Percentiles rank a stretch among this genome's conserved stretches.
phyloP scores from a whole-genome alignment of 2,888 invertebrate genomes.

The Melanotus villosus region DNA sequence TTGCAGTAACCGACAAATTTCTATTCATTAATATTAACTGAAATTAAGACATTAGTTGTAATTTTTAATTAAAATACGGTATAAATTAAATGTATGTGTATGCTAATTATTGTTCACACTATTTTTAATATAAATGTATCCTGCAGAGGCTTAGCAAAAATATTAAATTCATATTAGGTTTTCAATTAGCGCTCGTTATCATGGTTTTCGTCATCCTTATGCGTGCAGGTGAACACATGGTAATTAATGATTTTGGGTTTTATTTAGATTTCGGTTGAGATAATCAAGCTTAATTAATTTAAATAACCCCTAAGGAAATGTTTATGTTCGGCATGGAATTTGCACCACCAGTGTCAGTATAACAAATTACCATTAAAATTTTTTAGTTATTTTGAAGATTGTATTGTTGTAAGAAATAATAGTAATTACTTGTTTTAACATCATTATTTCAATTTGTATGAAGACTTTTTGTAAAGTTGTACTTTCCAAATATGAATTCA shows the following conservation, averaged over 20 bases:
- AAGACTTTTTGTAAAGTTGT: no score
- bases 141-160: not conserved
- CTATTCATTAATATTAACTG: no score
- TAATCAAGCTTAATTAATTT: constrained; percentile 54
- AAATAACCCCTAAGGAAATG: constrained; percentile 52
- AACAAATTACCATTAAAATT: constrained; percentile 37
- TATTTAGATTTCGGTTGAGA: constrained; percentile 55
- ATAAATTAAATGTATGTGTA: no score
- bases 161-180: constrained; percentile 5
- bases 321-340: constrained; percentile 37
- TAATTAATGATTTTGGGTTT: constrained; percentile 55
- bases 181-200: constrained; percentile 18
- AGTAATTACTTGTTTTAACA: no score
- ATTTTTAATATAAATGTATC: no score
- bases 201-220: constrained; percentile 46
- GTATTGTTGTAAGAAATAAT: no score
- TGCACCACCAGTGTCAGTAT: constrained; percentile 42
- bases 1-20: no score
- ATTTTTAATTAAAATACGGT: no score
- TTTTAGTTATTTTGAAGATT: constrained; percentile 27
- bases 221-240: constrained; percentile 52
- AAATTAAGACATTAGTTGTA: no score
- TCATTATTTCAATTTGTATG: no score
- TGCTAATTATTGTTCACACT: no score
- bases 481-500: no score